These are phyloP conservation scores for Hystrix cristata DNA, from an alignment of 2,113 vertebrate species.

Conservation along the genomic window DNA sequence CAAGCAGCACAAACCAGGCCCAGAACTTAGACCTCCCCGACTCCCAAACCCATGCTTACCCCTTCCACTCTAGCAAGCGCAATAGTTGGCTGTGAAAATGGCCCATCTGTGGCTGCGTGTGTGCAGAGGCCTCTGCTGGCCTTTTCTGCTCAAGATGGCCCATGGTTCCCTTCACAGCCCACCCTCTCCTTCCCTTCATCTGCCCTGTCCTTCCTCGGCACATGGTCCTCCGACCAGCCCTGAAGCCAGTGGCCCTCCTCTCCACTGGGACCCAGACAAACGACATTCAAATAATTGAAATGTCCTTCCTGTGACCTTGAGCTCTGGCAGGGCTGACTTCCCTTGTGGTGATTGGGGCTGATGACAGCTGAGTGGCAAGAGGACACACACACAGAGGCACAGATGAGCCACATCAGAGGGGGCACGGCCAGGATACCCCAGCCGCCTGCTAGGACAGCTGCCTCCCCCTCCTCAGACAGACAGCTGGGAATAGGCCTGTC, in stretches of 20 bases:
- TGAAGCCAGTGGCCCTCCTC: constrained; percentile 79
- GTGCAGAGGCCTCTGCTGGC: not conserved
- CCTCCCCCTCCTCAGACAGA: constrained; percentile 48
- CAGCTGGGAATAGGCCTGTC: constrained; percentile 72
- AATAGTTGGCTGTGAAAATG: not conserved
- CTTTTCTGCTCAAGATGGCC: not conserved
- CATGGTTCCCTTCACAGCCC: not conserved
- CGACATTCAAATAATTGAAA: constrained; percentile 88
- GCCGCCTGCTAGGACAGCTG: constrained; percentile 60
- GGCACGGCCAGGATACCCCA: constrained; percentile 59
- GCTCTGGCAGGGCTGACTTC: constrained; percentile 75
- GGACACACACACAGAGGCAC: not conserved
- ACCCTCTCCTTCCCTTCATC: constrained; percentile 7
- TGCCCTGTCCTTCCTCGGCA: constrained; percentile 1
- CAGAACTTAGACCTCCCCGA: not conserved
- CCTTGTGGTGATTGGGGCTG: constrained; percentile 71
- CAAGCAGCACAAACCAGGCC: not conserved
- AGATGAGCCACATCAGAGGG: not conserved
- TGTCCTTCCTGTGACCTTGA: constrained; percentile 89
- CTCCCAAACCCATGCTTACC: not conserved
- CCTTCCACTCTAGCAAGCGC: not conserved
- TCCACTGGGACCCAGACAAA: constrained; percentile 84
- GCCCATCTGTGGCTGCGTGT: not conserved
- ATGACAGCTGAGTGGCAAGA: constrained; percentile 79
- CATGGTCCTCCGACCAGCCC: not conserved